Base-by-base conservation (phyloP, 2,888 invertebrate species). In the Euzetes globulus region DNA sequence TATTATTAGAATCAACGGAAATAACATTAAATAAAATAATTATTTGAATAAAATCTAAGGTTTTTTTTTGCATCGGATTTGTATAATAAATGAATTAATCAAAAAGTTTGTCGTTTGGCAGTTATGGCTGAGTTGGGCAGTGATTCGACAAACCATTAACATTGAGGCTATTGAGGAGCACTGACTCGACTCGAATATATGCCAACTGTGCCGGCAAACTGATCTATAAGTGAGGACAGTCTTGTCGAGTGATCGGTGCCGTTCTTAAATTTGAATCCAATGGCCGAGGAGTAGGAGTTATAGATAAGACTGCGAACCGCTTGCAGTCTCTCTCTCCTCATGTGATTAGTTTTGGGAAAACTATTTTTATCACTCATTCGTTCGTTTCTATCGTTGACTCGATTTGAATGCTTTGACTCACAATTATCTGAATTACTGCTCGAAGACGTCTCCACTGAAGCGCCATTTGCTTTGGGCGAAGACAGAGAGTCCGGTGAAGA, bases 221-320 rank as follows among this genome's bases (percentile, higher is more conserved):
- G 63, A 29, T 63, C 63, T 27, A 63, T 27, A 17, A 63, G 29
- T 29, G 63, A 29, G 11, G 63, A 27, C 2, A 63, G 29, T 63
- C 63, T 19, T 7, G 27, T 29, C 17, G 63, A 33, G n/a, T 37
- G 19, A 9, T 86, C 86, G 29, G 83, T 82, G 73, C 84, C 84
- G 78, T 84, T 84, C 78, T 85, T 86, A 80, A 85, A 83, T 78
- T 84, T 85, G 77, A 85, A 83, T 58, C 85, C 86, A 76, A 86
- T 84, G 11, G 85, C 84, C 73, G 85, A 83, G 79, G 84, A 84
- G 79, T 88, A 88, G 68, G 84, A 83, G 78, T 83, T 84, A 79
- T 86, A 85, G 80, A 88, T 88, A 75, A 86, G 81, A 78, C 84
- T 82, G 77, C 87, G 82, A n/a, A 88, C 84, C 73, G 83, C 82